Percentiles rank a stretch among this genome's conserved stretches.
These are phyloP conservation scores for Chaetura pelagica DNA, from an alignment of 2,113 vertebrate species.

Conservation along the genomic window DNA sequence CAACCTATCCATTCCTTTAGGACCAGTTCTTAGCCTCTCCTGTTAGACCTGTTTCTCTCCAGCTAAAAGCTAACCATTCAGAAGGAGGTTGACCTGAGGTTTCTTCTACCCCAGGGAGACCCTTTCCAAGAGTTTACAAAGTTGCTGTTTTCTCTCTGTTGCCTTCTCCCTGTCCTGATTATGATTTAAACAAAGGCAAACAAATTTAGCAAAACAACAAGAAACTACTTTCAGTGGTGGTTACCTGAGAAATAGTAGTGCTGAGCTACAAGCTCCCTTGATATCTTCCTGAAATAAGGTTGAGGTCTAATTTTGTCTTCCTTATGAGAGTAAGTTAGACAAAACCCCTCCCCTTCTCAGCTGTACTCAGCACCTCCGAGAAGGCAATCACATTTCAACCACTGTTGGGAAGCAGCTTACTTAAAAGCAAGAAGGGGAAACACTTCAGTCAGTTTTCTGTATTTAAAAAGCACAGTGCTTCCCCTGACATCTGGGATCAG, in stretches of 20 bases:
- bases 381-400: background rate
- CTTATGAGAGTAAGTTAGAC: background rate
- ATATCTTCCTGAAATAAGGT: background rate
- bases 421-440: slow-evolving; percentile 34
- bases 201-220: background rate
- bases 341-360: background rate
- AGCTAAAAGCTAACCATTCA: background rate
- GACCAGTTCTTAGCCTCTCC: background rate
- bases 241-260: background rate
- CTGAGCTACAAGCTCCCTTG: background rate
- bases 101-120: background rate
- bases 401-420: slow-evolving; percentile 34
- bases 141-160: background rate
- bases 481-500: slow-evolving; percentile 5
- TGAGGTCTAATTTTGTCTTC: background rate
- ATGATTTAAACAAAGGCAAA: background rate
- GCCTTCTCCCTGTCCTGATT: background rate
- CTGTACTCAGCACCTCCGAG: slow-evolving; percentile 25
- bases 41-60: background rate
- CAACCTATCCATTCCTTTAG: background rate
- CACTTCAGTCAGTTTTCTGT: background rate
- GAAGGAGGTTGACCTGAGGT: background rate
- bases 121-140: background rate
- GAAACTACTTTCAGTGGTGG: background rate
- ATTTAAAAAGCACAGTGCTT: slow-evolving; percentile 11